Evolutionary conservation across 2,113 vertebrate genomes (phyloP).

Genomic region (Bucco capensis): DNA sequence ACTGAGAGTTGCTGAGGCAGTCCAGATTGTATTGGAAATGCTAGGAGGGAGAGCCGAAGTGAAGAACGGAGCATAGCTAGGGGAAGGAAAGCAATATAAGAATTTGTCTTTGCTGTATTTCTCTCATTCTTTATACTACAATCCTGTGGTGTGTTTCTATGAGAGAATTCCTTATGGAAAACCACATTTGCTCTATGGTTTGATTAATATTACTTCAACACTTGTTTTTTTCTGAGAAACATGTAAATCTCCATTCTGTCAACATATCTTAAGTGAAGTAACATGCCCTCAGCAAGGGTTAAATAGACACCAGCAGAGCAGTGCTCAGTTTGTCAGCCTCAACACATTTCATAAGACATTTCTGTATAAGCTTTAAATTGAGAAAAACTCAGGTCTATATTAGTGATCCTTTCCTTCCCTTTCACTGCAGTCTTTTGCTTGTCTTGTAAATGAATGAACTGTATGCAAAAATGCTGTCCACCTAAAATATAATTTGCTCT

Average conservation of each 20-base stretch:
- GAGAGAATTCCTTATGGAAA: not conserved
- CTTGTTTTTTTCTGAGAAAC: not conserved
- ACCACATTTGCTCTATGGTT: not conserved
- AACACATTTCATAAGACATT: not conserved
- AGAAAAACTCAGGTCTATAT: not conserved
- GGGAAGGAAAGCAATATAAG: not conserved
- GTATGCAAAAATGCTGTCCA: constrained; percentile 43
- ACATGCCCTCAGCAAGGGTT: not conserved
- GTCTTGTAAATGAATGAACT: constrained; percentile 55
- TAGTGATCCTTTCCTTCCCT: not conserved
- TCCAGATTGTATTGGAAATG: not conserved
- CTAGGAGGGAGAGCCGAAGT: not conserved
- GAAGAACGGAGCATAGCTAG: not conserved
- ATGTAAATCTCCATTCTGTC: not conserved
- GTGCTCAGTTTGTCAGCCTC: not conserved
- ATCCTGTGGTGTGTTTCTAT: not conserved
- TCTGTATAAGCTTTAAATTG: not conserved
- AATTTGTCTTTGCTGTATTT: not conserved
- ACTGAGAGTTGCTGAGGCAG: not conserved
- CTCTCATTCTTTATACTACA: not conserved
- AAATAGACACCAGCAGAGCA: not conserved
- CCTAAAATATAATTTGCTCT: constrained; percentile 64
- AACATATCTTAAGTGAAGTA: not conserved
- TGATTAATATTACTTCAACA: not conserved
- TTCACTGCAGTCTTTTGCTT: not conserved